Conservation (phyloP, 2,113 vertebrate species). For the Tetraodon nigroviridis region DNA sequence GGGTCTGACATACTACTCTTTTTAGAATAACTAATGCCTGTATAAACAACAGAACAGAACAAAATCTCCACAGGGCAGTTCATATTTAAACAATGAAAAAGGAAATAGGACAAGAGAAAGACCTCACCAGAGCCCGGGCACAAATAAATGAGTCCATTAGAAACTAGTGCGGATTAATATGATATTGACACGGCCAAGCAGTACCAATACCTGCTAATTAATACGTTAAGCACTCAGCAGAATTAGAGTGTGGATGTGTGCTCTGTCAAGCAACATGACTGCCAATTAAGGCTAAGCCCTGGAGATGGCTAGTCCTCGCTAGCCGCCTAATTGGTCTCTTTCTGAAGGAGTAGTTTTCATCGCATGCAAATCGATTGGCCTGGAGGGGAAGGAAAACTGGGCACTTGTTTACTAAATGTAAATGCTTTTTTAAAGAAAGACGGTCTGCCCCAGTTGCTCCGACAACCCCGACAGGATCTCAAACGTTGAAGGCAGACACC, state of each 20-base stretch:
- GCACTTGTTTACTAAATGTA: constrained; percentile 21
- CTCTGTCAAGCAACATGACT: constrained; percentile 53
- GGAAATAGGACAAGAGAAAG: constrained; percentile 6
- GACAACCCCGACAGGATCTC: not conserved
- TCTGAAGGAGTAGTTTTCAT: constrained; percentile 53
- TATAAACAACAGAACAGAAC: not conserved
- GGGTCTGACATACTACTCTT: too few relatives aligned
- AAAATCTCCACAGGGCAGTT: not conserved
- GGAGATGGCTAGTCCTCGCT: constrained; percentile 52
- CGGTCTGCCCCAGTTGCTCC: not conserved
- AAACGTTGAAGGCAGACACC: not conserved
- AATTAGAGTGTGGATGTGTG: constrained; percentile 39
- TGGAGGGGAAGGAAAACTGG: constrained; percentile 17
- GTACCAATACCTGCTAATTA: constrained; percentile 67
- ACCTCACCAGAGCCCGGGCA: constrained; percentile 15
- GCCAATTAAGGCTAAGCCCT: constrained; percentile 66
- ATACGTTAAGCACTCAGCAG: constrained; percentile 51
- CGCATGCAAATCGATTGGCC: constrained; percentile 56
- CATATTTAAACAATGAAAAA: not conserved
- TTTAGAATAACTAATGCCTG: too few relatives aligned
- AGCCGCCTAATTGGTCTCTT: constrained; percentile 58
- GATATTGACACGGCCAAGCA: constrained; percentile 59
- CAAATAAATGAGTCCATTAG: constrained; percentile 8
- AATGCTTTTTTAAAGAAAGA: constrained; percentile 20
- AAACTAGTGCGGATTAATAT: constrained; percentile 51